These are phyloP conservation scores for Zoanthus sansibaricus DNA, from an alignment of 92 coral and sea anemone genomes.

Conservation along the genomic window DNA sequence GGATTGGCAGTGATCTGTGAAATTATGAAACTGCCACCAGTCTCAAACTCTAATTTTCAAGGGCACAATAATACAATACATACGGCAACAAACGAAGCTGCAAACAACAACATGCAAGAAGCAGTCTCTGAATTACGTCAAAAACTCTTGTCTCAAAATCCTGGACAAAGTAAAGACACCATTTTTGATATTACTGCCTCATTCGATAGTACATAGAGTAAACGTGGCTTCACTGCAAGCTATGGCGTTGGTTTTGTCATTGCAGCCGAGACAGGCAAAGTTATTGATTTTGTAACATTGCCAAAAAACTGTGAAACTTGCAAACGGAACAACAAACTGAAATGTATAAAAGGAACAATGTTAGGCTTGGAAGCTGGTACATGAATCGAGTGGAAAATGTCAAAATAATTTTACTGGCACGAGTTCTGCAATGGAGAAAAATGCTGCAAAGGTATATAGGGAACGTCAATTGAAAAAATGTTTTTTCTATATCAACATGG, in stretches of 20 bases:
- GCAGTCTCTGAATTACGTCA: neutral
- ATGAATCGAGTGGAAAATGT: neutral
- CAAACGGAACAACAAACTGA: neutral
- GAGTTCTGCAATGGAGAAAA: neutral
- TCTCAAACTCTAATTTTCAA: constrained; percentile 38
- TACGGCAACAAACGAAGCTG: constrained; percentile 25
- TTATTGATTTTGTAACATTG: neutral
- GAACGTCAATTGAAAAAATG: neutral
- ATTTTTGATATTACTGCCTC: neutral
- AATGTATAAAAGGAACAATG: neutral
- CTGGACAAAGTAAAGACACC: neutral
- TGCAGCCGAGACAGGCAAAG: constrained; percentile 1
- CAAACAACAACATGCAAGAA: neutral
- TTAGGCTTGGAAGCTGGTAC: neutral
- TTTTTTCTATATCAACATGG: neutral
- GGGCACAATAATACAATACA: constrained; percentile 42
- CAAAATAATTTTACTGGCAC: neutral
- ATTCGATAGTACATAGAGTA: neutral
- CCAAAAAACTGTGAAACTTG: neutral
- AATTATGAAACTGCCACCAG: constrained; percentile 44
- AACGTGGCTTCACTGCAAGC: constrained; percentile 1
- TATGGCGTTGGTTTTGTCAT: neutral
- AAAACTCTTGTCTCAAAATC: constrained; percentile 1
- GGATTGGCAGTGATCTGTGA: constrained; percentile 53
- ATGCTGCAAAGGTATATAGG: neutral